Conservation (phyloP, 2,113 vertebrate genomes). For the Sinosuthora webbiana region DNA sequence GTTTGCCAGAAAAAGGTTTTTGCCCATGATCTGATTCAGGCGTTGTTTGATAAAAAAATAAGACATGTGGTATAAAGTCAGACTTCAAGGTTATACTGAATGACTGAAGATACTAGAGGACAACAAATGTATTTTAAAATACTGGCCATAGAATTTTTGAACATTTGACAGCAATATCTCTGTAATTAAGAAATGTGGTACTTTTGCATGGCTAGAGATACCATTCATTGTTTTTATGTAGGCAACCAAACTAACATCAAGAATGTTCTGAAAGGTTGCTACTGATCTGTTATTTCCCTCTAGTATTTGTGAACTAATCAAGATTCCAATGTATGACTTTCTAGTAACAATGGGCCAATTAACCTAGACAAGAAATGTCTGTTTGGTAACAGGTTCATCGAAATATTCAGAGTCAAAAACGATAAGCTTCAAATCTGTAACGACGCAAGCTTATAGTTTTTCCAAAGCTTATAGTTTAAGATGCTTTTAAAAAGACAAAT, state of each 20-base stretch:
- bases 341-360: neutral
- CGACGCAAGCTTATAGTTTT: neutral
- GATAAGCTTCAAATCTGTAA: neutral
- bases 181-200: neutral
- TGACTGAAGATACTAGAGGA: neutral
- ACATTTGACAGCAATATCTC: neutral
- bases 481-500: neutral
- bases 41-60: neutral
- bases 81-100: neutral
- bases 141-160: neutral
- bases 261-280: neutral
- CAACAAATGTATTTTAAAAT: neutral
- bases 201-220: neutral
- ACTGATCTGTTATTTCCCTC: neutral
- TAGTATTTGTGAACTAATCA: neutral
- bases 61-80: neutral
- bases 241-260: neutral
- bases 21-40: neutral
- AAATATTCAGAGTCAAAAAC: neutral
- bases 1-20: neutral
- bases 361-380: neutral
- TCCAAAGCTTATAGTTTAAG: neutral
- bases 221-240: neutral
- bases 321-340: neutral
- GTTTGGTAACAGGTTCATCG: fast-evolving